These are phyloP conservation scores for Rousettus madagascariensis DNA, from an alignment of 2,797 vertebrate species.

Conservation along the genomic window DNA sequence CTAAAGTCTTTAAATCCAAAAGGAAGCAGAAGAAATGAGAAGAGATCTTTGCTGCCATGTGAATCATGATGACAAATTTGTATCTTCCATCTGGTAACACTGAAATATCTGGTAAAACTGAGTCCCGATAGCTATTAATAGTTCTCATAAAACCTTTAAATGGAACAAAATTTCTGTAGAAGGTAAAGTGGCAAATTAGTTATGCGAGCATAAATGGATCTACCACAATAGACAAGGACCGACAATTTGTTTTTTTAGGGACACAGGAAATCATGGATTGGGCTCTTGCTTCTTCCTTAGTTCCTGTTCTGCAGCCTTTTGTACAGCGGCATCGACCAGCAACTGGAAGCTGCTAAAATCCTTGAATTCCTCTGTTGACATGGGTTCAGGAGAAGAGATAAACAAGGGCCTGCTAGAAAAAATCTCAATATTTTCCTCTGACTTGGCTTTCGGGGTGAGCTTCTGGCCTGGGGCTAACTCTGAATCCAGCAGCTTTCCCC, in stretches of 20 bases:
- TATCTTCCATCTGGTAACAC: neutral
- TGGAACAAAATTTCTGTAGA: neutral
- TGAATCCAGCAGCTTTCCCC: neutral
- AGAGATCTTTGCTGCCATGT: neutral
- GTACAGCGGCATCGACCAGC: neutral
- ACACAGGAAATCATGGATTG: neutral
- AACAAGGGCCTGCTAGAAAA: neutral
- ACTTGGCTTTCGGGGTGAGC: rapidly evolving
- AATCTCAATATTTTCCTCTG: neutral
- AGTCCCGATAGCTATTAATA: neutral
- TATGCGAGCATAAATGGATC: neutral
- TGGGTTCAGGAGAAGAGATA: neutral
- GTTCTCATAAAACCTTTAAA: neutral
- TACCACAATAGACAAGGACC: neutral
- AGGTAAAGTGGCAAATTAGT: neutral
- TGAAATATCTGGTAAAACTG: neutral
- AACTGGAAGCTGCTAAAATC: constrained; percentile 42
- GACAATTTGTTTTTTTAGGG: neutral
- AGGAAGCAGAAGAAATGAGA: neutral
- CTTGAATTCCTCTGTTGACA: neutral
- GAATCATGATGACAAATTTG: neutral
- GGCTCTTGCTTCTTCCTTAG: neutral
- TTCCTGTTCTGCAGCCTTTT: constrained; percentile 26
- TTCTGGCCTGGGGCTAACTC: neutral
- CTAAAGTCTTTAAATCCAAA: neutral